phyloP scores from a whole-genome alignment of 23 tunicate genomes.

The Styela plicata region DNA sequence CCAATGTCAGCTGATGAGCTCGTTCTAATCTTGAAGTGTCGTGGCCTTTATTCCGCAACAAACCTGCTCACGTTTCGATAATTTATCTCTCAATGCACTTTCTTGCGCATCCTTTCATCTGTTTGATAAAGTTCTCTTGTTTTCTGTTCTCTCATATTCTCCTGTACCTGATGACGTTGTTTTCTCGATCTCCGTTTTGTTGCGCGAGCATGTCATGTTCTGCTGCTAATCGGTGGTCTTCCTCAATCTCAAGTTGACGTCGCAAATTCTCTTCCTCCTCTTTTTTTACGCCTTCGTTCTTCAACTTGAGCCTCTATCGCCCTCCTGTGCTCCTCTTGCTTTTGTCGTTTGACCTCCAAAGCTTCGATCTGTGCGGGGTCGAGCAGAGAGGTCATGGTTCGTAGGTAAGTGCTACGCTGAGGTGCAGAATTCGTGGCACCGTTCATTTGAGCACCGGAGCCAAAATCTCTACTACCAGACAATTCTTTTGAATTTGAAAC shows the following conservation, averaged over 20 bases:
- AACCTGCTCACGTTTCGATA: conserved; percentile 47
- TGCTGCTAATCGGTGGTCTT: conserved; percentile 54
- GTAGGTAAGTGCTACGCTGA: conserved; percentile 49
- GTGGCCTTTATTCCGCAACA: conserved; percentile 60
- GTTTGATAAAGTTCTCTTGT: conserved; percentile 74
- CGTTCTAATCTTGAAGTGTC: conserved; percentile 87
- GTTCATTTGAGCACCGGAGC: neutral
- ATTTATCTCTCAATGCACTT: conserved; percentile 70
- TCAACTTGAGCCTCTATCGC: conserved; percentile 44
- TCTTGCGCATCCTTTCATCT: conserved; percentile 82
- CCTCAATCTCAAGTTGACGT: conserved; percentile 47
- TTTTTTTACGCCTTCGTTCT: conserved; percentile 56
- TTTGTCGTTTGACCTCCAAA: conserved; percentile 51
- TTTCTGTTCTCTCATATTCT: conserved; percentile 75
- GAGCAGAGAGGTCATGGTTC: conserved; percentile 82
- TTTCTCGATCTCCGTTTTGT: conserved; percentile 68
- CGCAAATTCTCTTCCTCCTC: conserved; percentile 41
- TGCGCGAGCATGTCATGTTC: conserved; percentile 43
- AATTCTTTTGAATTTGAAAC: neutral
- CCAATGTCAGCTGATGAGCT: conserved; percentile 34
- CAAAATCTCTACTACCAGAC: neutral
- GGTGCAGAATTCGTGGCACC: neutral
- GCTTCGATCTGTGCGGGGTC: conserved; percentile 93
- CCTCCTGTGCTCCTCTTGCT: conserved; percentile 79
- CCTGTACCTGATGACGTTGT: conserved; percentile 49